A percentile compares a stretch with the other conserved stretches of the same genome.
These are phyloP conservation scores for Lasius fuliginosus DNA, from an alignment of 2,888 invertebrate species.

Conservation along the genomic window DNA sequence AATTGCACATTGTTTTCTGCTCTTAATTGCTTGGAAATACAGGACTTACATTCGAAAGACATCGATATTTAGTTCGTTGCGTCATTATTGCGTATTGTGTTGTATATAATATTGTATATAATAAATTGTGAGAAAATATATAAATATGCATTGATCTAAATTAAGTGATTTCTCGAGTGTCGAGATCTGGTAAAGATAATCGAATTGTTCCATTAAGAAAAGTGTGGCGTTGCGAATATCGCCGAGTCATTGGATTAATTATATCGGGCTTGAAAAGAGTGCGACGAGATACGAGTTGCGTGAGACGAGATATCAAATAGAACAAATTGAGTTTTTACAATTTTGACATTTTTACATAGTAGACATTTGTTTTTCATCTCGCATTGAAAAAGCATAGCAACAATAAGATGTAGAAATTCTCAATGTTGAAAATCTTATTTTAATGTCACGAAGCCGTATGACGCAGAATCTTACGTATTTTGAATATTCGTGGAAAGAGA, in stretches of 20 bases:
- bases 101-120: background rate
- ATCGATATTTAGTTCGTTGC: background rate
- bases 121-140: slow-evolving; percentile 13
- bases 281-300: background rate
- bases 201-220: background rate
- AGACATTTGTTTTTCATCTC: background rate
- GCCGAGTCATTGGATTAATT: background rate
- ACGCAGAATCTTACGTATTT: background rate
- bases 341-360: background rate
- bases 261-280: background rate
- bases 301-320: background rate
- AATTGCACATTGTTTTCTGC: slow-evolving; percentile 38
- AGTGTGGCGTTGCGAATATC: background rate
- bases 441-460: background rate
- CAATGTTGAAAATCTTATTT: background rate
- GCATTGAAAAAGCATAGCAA: background rate
- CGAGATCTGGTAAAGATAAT: background rate
- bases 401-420: background rate
- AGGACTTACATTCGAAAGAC: background rate
- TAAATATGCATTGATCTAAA: background rate
- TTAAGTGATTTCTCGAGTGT: background rate
- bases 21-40: slow-evolving; percentile 38
- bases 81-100: background rate
- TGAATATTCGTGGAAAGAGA: background rate
- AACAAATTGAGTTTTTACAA: background rate